Evolutionary conservation across 1,140 invertebrate species (phyloP).

Genomic region (Orchestia grillus): DNA sequence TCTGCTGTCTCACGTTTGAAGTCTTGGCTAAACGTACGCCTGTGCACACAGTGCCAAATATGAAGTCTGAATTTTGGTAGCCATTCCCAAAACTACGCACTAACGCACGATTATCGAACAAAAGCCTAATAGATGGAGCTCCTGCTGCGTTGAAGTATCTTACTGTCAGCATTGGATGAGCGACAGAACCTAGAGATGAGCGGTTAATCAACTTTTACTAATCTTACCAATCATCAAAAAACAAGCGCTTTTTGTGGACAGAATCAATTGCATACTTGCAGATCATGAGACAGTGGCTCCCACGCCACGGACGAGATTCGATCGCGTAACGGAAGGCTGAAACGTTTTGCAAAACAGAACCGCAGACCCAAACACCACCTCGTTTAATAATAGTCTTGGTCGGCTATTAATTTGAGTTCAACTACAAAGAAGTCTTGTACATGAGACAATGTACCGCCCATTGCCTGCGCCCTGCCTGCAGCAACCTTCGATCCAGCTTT

Average conservation of each 20-base stretch:
- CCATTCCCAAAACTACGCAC: not conserved
- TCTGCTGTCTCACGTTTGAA: not conserved
- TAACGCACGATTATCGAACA: not conserved
- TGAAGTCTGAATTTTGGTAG: not conserved
- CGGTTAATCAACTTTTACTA: not conserved
- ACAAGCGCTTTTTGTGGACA: not conserved
- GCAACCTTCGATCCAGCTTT: constrained; percentile 20
- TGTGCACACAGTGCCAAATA: not conserved
- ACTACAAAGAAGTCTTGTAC: constrained; percentile 1
- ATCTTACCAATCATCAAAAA: not conserved
- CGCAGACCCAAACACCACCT: not conserved
- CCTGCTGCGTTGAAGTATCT: not conserved
- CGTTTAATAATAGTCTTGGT: not conserved
- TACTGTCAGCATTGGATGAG: not conserved
- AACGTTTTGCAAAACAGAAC: not conserved
- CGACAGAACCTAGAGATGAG: not conserved
- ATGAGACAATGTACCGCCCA: constrained; percentile 20
- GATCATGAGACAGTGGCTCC: not conserved
- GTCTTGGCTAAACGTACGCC: not conserved
- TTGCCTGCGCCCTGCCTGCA: constrained; percentile 20
- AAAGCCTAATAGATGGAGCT: not conserved
- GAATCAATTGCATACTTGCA: not conserved
- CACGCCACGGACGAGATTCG: not conserved
- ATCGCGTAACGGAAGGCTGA: not conserved
- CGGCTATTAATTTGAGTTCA: not conserved